Conservation (phyloP, 2,888 invertebrate species). For the Watsonalla binaria region DNA sequence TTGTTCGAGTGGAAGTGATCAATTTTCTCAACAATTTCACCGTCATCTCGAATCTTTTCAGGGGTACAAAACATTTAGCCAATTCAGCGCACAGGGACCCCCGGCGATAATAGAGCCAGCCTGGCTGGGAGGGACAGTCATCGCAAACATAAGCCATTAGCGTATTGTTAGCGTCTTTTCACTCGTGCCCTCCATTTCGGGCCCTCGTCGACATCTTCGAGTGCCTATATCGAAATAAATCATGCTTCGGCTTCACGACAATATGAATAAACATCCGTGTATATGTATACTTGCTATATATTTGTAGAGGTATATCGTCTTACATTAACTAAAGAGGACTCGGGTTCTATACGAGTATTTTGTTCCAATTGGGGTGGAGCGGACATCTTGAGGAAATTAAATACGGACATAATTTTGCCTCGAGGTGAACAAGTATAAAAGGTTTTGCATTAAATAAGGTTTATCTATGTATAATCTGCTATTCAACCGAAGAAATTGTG, state of each 20-base stretch:
- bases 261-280: neutral
- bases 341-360: neutral
- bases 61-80: slow-evolving; percentile 74
- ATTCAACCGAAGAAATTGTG: too few species aligned
- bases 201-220: slow-evolving; percentile 45
- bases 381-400: slow-evolving; percentile 1
- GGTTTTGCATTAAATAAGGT: neutral
- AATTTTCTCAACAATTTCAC: slow-evolving; percentile 76
- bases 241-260: slow-evolving; percentile 16
- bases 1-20: slow-evolving; percentile 70
- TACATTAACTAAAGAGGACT: neutral
- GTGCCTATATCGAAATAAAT: slow-evolving; percentile 28
- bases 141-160: slow-evolving; percentile 75
- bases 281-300: neutral
- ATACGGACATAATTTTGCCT: neutral
- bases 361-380: neutral
- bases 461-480: too few species aligned
- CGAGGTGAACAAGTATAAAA: slow-evolving; percentile 3
- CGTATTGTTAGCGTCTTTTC: slow-evolving; percentile 68
- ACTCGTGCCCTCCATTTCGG: slow-evolving; percentile 49
- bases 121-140: slow-evolving; percentile 66
- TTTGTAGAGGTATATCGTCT: neutral
- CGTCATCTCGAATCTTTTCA: slow-evolving; percentile 74
- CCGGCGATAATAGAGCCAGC: slow-evolving; percentile 69
- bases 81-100: slow-evolving; percentile 70